phyloP scores from a whole-genome alignment of 2,113 vertebrate genomes.

The Trogon surrucura region DNA sequence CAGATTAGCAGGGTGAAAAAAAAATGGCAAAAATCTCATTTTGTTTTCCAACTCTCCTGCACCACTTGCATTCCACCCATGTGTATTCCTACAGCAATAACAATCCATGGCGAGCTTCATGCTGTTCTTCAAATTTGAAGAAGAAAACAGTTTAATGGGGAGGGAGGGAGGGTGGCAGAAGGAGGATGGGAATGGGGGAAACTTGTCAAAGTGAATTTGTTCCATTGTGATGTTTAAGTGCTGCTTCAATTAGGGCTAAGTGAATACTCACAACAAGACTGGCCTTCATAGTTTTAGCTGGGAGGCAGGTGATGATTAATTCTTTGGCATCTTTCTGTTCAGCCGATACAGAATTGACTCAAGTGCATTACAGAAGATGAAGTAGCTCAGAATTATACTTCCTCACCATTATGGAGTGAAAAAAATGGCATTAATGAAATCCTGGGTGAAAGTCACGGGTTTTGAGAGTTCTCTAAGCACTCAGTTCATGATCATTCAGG shows the following conservation, averaged over 20 bases:
- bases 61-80: neutral
- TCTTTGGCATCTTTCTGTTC: conserved; percentile 43
- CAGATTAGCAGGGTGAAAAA: conserved; percentile 3
- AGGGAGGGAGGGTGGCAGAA: neutral
- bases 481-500: conserved; percentile 5
- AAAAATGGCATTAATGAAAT: conserved; percentile 34
- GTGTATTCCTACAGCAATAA: neutral
- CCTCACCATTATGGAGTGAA: conserved; percentile 7
- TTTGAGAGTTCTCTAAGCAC: conserved; percentile 25
- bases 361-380: neutral
- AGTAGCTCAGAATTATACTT: conserved; percentile 20
- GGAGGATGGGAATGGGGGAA: neutral
- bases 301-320: conserved; percentile 61
- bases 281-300: conserved; percentile 47
- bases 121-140: neutral
- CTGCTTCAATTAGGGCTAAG: conserved; percentile 48
- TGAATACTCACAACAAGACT: conserved; percentile 44
- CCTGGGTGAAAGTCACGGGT: neutral
- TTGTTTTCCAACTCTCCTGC: neutral
- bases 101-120: neutral
- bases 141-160: conserved; percentile 21
- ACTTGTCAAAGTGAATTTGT: neutral
- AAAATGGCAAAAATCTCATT: conserved; percentile 3
- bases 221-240: conserved; percentile 44
- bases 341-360: conserved; percentile 16